Evolutionary conservation across 2,797 vertebrate species (phyloP).

Genomic region (Masticophis lateralis): DNA sequence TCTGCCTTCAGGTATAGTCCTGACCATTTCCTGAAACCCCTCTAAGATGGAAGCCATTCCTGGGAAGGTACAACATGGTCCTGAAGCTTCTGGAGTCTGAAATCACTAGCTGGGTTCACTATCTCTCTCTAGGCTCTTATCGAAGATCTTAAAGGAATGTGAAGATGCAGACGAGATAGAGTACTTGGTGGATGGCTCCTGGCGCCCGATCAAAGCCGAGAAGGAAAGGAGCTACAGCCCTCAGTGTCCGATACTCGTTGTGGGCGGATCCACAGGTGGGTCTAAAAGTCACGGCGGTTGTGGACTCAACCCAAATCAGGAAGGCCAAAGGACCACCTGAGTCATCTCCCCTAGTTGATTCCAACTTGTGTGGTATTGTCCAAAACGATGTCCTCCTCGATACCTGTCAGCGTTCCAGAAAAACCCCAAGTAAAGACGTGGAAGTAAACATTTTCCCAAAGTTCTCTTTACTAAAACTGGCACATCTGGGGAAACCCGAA

Average conservation of each 20-base stretch:
- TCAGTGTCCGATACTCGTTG: conserved; percentile 88
- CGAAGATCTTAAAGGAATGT: conserved; percentile 93
- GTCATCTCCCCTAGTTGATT: neutral
- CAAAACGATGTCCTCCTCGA: neutral
- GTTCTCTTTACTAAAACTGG: no score
- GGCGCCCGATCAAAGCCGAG: conserved; percentile 92
- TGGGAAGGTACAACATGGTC: neutral
- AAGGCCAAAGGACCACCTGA: neutral
- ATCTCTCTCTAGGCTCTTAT: conserved; percentile 78
- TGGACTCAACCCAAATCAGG: rapidly evolving
- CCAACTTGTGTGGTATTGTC: neutral
- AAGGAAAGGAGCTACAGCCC: conserved; percentile 92
- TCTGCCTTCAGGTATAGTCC: neutral
- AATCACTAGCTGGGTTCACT: neutral
- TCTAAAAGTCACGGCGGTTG: neutral
- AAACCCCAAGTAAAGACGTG: no score
- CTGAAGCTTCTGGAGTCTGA: no score
- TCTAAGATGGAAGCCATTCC: neutral
- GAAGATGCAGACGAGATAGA: conserved; percentile 96
- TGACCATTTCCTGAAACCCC: neutral
- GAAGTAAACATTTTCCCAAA: no score
- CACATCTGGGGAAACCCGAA: no score
- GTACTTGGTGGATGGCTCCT: conserved; percentile 94
- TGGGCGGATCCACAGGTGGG: conserved; percentile 75
- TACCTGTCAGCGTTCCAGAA: no score